These are phyloP conservation scores for Colaptes auratus DNA, from an alignment of 2,113 vertebrate genomes.

Conservation along the genomic window DNA sequence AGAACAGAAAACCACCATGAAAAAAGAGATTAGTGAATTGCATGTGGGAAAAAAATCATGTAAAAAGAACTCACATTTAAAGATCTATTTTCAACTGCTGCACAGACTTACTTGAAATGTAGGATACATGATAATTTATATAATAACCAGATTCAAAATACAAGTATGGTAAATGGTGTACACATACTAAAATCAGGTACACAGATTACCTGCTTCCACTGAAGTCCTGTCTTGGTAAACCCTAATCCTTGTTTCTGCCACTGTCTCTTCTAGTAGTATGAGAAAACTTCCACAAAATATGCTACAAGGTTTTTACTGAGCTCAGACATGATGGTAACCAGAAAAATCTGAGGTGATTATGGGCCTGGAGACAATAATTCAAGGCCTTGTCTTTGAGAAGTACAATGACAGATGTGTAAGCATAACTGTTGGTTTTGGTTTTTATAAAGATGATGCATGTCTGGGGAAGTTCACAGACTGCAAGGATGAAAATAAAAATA, in stretches of 20 bases:
- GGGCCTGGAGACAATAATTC: background rate
- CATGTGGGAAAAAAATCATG: background rate
- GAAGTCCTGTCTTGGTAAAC: background rate
- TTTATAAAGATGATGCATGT: background rate
- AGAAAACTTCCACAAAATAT: background rate
- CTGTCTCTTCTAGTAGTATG: background rate
- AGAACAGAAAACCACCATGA: background rate
- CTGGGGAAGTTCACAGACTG: background rate
- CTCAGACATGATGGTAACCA: background rate
- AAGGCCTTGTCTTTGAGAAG: background rate
- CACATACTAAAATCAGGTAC: background rate
- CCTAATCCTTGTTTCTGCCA: background rate
- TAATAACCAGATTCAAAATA: background rate
- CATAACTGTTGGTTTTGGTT: background rate
- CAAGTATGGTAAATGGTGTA: background rate
- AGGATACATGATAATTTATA: background rate
- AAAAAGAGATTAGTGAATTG: background rate
- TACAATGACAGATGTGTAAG: background rate
- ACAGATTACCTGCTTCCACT: background rate
- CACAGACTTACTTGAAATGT: background rate
- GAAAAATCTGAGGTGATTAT: background rate
- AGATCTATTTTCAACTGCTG: background rate
- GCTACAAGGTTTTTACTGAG: background rate
- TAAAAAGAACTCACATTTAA: fast-evolving
- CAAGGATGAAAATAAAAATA: background rate